Evolutionary conservation across 2,113 vertebrate genomes (phyloP), one percentile per base, ranked within the genome.

Genomic region (Syngnathoides biaculeatus): DNA sequence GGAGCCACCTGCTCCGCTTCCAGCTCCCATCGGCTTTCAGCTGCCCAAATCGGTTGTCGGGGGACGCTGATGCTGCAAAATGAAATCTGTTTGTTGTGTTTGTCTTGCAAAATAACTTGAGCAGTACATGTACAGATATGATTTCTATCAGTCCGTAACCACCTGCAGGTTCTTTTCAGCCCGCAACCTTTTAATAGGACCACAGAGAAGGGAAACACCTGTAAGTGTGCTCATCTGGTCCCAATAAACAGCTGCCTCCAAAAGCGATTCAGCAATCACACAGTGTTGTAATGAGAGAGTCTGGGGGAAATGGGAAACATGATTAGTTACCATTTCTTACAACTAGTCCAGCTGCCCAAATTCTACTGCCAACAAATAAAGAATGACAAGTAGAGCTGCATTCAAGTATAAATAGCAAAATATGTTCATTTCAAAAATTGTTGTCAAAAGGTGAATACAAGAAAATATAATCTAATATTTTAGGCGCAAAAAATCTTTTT

Each of bases 161-260:
- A 84, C 84, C 88, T 89, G 84, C 85, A 85, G 84, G 73, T 80
- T 73, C 71, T 71, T 71, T 77, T 79, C 79, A 78, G 24, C 30
- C 74, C 78, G 82, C 71, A 87, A 82, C 38, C 81, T 88, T 86
- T 87, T 87, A 88, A 86, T 86, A 22, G 84, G 85, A 83, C 80
- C 79, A 73, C n/a, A 15, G 62, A 79, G 74, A 74, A 68, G 69
- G 64, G 62, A 47, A 73, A 72, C 27, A 55, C 48, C 63, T 71
- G 64, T 45, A 30, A 78, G 74, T 65, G 64, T 43, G 79, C 66
- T 63, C 68, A 65, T 63, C 70, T 77, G 71, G 64, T 79, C 61
- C 62, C 71, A 81, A 80, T 73, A 78, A 87, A 79, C 45, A 75
- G 48, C 62, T 78, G 74, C 57, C 72, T 90, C 81, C 82, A 87